Evolutionary conservation across 2,797 vertebrate genomes (phyloP).

Genomic region (Kryptolebias ocellatus): DNA sequence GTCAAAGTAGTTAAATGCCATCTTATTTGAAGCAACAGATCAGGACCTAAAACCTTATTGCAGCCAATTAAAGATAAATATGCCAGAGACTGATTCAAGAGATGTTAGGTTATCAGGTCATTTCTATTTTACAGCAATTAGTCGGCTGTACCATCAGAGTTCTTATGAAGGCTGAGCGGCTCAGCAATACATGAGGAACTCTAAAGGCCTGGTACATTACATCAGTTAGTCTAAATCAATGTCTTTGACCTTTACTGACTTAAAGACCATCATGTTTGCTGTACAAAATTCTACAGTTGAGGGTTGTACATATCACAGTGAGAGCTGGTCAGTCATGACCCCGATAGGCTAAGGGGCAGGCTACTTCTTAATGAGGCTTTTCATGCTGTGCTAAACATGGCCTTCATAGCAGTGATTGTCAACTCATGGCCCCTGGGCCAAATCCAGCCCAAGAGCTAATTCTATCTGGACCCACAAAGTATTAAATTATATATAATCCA

Average conservation of each 20-base stretch:
- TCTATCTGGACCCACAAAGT: not conserved
- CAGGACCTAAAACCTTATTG: constrained; percentile 45
- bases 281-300: constrained; percentile 28
- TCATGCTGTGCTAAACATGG: constrained; percentile 30
- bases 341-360: constrained; percentile 17
- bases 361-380: constrained; percentile 25
- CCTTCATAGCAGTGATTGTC: constrained; percentile 27
- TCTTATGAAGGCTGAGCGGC: constrained; percentile 53
- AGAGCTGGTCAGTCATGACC: constrained; percentile 48
- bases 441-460: not conserved
- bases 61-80: constrained; percentile 77
- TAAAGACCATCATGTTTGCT: constrained; percentile 39
- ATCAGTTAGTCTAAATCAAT: constrained; percentile 70
- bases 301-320: constrained; percentile 47
- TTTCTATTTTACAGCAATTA: constrained; percentile 76
- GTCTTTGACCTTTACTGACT: constrained; percentile 68
- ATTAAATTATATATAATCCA: too few relatives aligned
- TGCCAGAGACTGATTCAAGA: constrained; percentile 51
- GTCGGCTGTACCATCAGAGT: constrained; percentile 35
- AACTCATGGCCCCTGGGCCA: not conserved
- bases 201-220: constrained; percentile 55
- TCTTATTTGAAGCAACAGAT: constrained; percentile 49
- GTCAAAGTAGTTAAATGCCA: constrained; percentile 74
- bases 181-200: constrained; percentile 29
- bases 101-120: constrained; percentile 65